phyloP scores from a whole-genome alignment of 2,797 vertebrate genomes.

The Parotocinclus haroldoi region DNA sequence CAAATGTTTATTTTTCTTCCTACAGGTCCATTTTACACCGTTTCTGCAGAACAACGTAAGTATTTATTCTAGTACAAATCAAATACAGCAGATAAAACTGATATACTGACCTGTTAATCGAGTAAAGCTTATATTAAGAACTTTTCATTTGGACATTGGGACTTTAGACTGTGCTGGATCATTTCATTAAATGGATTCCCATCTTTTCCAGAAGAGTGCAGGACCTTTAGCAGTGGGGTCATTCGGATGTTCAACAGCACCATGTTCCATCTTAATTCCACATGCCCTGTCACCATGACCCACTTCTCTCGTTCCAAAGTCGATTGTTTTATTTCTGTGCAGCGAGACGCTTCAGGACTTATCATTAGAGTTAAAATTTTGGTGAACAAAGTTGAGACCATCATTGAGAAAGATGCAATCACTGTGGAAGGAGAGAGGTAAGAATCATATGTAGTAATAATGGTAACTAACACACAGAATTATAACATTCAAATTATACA shows the following conservation, averaged over 20 bases:
- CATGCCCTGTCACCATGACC: slow-evolving; percentile 63
- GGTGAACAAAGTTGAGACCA: slow-evolving; percentile 68
- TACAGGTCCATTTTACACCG: background rate
- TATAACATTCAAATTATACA: too few species aligned
- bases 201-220: slow-evolving; percentile 62
- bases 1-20: background rate
- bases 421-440: slow-evolving; percentile 68
- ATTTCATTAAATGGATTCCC: background rate
- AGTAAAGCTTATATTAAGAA: too few species aligned
- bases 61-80: background rate
- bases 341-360: slow-evolving; percentile 51
- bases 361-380: slow-evolving; percentile 62
- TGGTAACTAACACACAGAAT: too few species aligned
- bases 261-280: slow-evolving; percentile 63
- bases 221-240: slow-evolving; percentile 69
- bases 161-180: too few species aligned
- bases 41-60: background rate
- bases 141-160: too few species aligned
- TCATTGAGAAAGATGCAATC: slow-evolving; percentile 56
- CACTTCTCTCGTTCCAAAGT: slow-evolving; percentile 69
- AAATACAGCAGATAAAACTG: background rate
- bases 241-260: slow-evolving; percentile 59
- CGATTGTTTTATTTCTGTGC: slow-evolving; percentile 65
- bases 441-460: too few species aligned
- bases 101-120: background rate